Base-by-base conservation (phyloP, 2,797 vertebrate genomes). In the Brachyalestes nurse region DNA sequence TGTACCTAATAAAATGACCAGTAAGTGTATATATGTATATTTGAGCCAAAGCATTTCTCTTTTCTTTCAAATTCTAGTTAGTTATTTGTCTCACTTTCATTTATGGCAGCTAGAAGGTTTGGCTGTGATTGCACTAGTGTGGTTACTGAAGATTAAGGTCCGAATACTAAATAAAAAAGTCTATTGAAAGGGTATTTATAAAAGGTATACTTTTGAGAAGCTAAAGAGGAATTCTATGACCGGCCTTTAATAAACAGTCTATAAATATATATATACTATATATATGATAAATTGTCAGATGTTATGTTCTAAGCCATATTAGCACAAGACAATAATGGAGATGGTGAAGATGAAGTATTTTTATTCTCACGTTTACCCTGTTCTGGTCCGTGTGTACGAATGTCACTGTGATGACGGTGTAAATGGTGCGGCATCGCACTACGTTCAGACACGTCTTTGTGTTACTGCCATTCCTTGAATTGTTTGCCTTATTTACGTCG, bases 401-500 rank as follows among this genome's bases (percentile, higher is more conserved):
- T 71, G 79, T 71, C 67, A 51, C 75, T 77, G 80, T 82, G 80
- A 65, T 9, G 47, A 53, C 21, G 21, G 69, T 42, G 57, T 58
- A 58, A 73, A n/a, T 34, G 34, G 28, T 21, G 53, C 49, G 23
- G n/a, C 42, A 0, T 58, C 5, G 57, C 51, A 12, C 34, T n/a
- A 51, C 23, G 49, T 23, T 61, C 72, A 75, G n/a, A 70, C 55
- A 65, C 51, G 51, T 58, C 51, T 75, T 75, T 70, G 55, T 12
- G 45, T 81, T 89, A 88, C 89, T 92, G 89, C 90, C 88, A 75
- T 89, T 82, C 38, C 72, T 73, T 66, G 72, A 78, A 67, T 75
- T 55, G 10, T 89, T 84, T 82, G 80, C 79, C 84, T 86, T 72
- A 87, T 82, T 82, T 83, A 77, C 64, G 75, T 83, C 84, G 88